Percentiles rank a stretch among this genome's conserved stretches.
phyloP scores from a whole-genome alignment of 1,140 invertebrate genomes.

The Diabrotica virgifera region DNA sequence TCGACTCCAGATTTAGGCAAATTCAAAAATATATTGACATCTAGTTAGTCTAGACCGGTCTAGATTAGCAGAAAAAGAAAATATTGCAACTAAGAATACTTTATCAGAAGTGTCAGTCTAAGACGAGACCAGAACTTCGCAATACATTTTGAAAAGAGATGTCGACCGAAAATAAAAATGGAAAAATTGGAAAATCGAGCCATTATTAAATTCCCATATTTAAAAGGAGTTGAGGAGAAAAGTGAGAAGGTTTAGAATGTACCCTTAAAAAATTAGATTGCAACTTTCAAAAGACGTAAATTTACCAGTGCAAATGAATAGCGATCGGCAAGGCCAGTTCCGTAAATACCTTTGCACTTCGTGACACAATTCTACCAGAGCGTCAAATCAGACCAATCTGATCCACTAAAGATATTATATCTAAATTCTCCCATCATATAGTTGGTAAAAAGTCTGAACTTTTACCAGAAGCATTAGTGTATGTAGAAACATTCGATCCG shows the following conservation, averaged over 20 bases:
- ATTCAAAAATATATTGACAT: not conserved
- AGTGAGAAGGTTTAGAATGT: not conserved
- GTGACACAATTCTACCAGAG: not conserved
- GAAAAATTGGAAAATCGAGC: not conserved
- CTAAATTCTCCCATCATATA: not conserved
- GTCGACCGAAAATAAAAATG: not conserved
- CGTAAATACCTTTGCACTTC: not conserved
- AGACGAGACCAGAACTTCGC: not conserved
- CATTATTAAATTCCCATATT: not conserved
- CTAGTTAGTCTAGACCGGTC: not conserved
- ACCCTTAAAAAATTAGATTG: not conserved
- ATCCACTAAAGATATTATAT: not conserved
- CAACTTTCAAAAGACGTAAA: not conserved
- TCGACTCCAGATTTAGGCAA: too few relatives aligned
- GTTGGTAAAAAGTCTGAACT: not conserved
- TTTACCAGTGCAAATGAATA: not conserved
- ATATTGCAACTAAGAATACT: not conserved
- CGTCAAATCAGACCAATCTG: not conserved
- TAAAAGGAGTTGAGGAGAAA: not conserved
- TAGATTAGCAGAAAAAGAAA: not conserved
- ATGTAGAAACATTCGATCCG: not conserved
- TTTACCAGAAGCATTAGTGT: not conserved
- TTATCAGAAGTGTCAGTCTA: not conserved
- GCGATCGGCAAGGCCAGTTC: not conserved
- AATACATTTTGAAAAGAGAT: not conserved